phyloP scores from a whole-genome alignment of 2,113 vertebrate genomes.

The Ascaphus truei region DNA sequence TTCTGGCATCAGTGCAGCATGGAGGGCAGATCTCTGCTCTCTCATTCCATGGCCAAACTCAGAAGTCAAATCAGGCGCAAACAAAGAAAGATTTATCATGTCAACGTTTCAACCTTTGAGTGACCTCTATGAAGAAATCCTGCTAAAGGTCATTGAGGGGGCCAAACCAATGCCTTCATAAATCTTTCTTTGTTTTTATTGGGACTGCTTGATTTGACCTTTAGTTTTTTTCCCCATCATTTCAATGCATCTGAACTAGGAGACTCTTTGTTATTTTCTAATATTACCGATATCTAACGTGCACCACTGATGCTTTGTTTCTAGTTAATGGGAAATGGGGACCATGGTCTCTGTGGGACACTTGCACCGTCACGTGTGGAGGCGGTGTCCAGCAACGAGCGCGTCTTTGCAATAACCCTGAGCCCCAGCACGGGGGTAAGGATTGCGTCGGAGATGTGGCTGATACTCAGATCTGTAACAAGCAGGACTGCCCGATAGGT shows the following conservation, averaged over 20 bases:
- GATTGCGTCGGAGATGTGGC: slow-evolving; percentile 75
- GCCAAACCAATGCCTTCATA: neutral
- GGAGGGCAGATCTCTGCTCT: too few species aligned
- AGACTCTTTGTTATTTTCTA: too few species aligned
- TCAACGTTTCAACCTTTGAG: neutral
- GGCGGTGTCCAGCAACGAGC: slow-evolving; percentile 82
- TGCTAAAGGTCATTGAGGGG: neutral
- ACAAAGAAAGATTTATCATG: slow-evolving; percentile 3
- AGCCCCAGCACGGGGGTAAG: slow-evolving; percentile 86
- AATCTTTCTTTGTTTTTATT: slow-evolving; percentile 9
- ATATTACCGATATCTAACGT: neutral
- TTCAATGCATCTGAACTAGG: too few species aligned
- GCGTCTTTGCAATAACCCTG: slow-evolving; percentile 85
- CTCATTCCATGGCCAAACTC: neutral
- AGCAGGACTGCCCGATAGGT: slow-evolving; percentile 74
- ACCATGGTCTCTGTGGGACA: slow-evolving; percentile 91
- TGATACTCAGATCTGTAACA: slow-evolving; percentile 82
- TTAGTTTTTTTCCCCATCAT: too few species aligned
- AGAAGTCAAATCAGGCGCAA: neutral
- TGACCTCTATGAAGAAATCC: neutral
- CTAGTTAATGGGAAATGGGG: slow-evolving; percentile 93
- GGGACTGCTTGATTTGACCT: neutral
- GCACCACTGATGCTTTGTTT: slow-evolving; percentile 22
- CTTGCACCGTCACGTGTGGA: slow-evolving; percentile 86
- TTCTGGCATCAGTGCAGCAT: neutral